Conservation (phyloP, 2,888 invertebrate genomes). For the Papilio protenor region DNA sequence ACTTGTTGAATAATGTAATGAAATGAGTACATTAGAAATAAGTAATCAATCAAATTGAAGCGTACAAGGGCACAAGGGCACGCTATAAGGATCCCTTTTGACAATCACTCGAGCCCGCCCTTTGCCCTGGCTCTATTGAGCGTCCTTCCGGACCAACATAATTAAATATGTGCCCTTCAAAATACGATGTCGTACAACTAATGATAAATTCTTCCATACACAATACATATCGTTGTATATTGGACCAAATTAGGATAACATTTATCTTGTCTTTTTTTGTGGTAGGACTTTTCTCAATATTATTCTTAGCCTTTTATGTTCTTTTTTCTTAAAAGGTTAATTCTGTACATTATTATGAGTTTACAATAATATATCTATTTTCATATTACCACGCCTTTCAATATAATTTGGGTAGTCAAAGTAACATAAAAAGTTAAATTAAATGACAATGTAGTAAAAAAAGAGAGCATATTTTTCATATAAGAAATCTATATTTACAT, state of each 20-base stretch:
- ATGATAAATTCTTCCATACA: not conserved
- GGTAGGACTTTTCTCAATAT: too few relatives aligned
- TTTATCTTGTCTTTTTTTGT: not conserved
- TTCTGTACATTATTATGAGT: too few relatives aligned
- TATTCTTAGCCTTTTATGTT: too few relatives aligned
- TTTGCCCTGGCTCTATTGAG: slow-evolving; percentile 8
- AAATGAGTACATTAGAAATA: not conserved
- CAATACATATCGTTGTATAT: not conserved
- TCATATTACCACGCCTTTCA: too few relatives aligned
- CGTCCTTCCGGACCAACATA: slow-evolving; percentile 21
- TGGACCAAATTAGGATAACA: not conserved
- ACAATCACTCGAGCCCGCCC: slow-evolving; percentile 21
- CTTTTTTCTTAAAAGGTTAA: too few relatives aligned
- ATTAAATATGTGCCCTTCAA: slow-evolving; percentile 29
- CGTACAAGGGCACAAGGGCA: slow-evolving; percentile 1
- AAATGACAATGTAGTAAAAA: too few relatives aligned
- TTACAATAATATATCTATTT: too few relatives aligned
- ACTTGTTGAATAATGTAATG: not conserved
- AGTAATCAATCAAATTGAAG: slow-evolving; percentile 28
- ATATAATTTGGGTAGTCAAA: too few relatives aligned
- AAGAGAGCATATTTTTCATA: too few relatives aligned
- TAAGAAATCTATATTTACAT: too few relatives aligned
- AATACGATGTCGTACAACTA: slow-evolving; percentile 18
- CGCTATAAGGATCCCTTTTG: slow-evolving; percentile 14
- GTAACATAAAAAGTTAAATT: too few relatives aligned